Evolutionary conservation across 1,140 invertebrate species (phyloP), one percentile per base, ranked within the genome.

Genomic region (Drosophila subobscura): DNA sequence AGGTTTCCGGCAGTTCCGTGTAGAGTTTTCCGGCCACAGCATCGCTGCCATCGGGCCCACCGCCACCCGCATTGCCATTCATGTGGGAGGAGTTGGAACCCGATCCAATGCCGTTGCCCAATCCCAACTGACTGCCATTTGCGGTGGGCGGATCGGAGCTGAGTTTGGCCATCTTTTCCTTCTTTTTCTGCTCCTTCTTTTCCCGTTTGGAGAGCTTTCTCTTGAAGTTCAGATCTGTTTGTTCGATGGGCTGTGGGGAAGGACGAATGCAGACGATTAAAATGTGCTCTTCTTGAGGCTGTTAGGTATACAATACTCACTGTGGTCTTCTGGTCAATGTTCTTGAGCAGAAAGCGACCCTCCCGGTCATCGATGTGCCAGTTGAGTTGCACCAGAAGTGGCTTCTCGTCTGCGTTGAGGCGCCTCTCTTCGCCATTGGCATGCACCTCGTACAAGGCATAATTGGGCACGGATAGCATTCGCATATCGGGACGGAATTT

Each of bases 401-500:
- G 98, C 81, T 98, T 97, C 92, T 99, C 98, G 72, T 98, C 96
- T 2, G 96, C 94, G 54, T 95, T 94, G 68, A 99, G 93, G 76
- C 96, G 95, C 61, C 99, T 93, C 92, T 99, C 98, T 83, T 99
- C 97, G 94, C 96, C 96, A 91, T 98, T 98, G 77, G 97, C 97
- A 92, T 99, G 98, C 44, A 99, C 97, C 93, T 99, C 99, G 92
- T 98, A 99, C 46, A 99, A 94, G 40, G 97, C 97, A 92, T 99
- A 99, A 88, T 97, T 97, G 33, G 97, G 97, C 51, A 98, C 94
- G 16, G 97, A 98, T 42, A 99, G 92, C 98, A 99, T 99, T 83
- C 97, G 94, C 97, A 99, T 99, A 93, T 99, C 99, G 29, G 99
- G 98, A 91, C 98, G 96, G 93, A 99, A 99, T 93, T 99, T 99